phyloP scores from a whole-genome alignment of 2,113 vertebrate genomes.

The Engraulis encrasicolus region DNA sequence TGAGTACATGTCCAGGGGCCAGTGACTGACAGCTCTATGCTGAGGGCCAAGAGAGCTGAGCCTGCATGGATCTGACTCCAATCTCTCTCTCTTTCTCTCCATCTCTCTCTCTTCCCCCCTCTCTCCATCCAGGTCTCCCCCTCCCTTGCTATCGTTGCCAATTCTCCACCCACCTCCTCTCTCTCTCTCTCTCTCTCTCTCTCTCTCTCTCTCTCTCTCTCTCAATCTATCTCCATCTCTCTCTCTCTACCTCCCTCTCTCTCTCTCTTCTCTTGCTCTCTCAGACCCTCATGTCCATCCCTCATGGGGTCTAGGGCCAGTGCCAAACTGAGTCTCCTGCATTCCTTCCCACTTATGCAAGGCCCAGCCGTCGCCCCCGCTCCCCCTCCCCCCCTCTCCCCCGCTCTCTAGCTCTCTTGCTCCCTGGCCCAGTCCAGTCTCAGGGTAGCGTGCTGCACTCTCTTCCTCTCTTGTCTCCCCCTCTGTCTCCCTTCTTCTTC shows the following conservation, averaged over 20 bases:
- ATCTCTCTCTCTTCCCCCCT: background rate
- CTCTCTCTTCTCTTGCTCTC: background rate
- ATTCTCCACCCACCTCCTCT: no score
- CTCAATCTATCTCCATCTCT: no score
- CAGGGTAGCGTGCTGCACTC: background rate
- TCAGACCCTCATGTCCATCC: no score
- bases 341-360: background rate
- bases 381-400: background rate
- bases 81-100: constrained; percentile 13
- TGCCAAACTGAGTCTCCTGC: background rate
- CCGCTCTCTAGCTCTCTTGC: background rate
- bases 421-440: background rate
- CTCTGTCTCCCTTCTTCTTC: no score
- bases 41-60: background rate
- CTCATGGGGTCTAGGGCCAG: no score
- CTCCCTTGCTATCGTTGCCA: no score
- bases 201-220: background rate
- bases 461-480: no score
- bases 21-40: background rate
- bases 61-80: constrained; percentile 26
- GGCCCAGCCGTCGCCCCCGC: background rate
- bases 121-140: no score
- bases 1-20: no score
- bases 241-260: no score
- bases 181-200: background rate